A percentile compares a stretch with the other conserved stretches of the same genome.
Evolutionary conservation across 2,797 vertebrate genomes (phyloP).

Genomic region (Chiroxiphia lanceolata): DNA sequence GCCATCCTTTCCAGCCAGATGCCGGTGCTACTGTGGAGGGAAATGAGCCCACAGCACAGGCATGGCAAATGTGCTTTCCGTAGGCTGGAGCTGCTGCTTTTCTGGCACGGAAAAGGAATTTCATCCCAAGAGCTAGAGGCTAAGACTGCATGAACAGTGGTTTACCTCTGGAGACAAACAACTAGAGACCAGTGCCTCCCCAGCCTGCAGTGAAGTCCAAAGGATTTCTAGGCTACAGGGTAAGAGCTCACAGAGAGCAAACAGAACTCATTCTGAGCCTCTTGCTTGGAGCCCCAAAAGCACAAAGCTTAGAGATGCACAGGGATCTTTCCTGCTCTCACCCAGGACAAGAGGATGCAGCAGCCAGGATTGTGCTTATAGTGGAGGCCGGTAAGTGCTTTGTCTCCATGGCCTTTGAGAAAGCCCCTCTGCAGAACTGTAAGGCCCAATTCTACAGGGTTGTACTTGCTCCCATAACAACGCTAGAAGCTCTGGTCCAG

Average conservation of each 20-base stretch:
- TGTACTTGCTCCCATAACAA: not conserved
- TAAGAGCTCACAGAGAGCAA: not conserved
- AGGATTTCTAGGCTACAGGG: not conserved
- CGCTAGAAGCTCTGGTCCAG: not conserved
- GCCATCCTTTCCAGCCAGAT: constrained; percentile 10
- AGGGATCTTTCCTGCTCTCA: not conserved
- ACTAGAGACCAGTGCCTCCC: not conserved
- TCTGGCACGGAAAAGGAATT: not conserved
- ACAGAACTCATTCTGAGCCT: not conserved
- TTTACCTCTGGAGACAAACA: constrained; percentile 21
- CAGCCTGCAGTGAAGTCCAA: not conserved
- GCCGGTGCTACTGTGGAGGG: not conserved
- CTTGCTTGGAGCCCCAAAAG: not conserved
- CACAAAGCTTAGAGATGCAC: not conserved
- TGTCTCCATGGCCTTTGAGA: not conserved
- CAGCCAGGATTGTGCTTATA: not conserved
- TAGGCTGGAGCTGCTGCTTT: constrained; percentile 11
- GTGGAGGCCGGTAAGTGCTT: not conserved
- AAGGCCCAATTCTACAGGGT: not conserved
- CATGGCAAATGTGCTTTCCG: constrained; percentile 29
- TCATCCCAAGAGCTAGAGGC: not conserved
- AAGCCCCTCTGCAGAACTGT: not conserved
- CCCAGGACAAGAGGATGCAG: not conserved
- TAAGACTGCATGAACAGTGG: not conserved
- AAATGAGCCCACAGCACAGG: constrained; percentile 13